Percentiles rank a stretch among this genome's conserved stretches.
Evolutionary conservation across 2,888 invertebrate genomes (phyloP).

Genomic region (Pomacea canaliculata): DNA sequence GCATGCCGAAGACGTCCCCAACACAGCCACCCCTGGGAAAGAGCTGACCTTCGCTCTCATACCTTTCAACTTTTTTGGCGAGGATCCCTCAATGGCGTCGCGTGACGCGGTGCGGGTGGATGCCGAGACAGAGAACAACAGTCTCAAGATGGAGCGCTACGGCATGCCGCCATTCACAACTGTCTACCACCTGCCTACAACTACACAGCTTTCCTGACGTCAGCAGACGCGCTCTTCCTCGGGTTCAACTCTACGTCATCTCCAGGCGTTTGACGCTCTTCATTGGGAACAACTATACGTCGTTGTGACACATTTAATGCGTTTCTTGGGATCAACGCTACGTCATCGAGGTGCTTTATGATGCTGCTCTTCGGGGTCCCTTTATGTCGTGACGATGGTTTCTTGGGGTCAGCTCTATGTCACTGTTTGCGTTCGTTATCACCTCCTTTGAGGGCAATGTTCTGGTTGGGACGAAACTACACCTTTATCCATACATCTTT

Average conservation of each 20-base stretch:
- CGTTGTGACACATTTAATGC: no score
- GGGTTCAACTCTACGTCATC: not conserved
- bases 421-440: no score
- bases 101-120: slow-evolving; percentile 34
- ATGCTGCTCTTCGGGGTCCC: no score
- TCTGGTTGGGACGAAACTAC: no score
- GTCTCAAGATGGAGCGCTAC: not conserved
- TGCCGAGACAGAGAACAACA: not conserved
- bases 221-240: not conserved
- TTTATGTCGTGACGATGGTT: no score
- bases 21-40: slow-evolving; percentile 41
- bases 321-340: no score
- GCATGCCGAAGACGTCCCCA: slow-evolving; percentile 49
- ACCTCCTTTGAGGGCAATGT: no score
- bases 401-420: no score
- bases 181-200: not conserved
- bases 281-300: no score
- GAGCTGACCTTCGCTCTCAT: slow-evolving; percentile 41
- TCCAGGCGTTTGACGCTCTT: no score
- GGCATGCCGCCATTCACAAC: not conserved
- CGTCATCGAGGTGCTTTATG: no score
- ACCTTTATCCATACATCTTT: no score
- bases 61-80: slow-evolving; percentile 50
- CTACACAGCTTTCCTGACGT: not conserved
- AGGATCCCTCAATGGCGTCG: slow-evolving; percentile 41